Evolutionary conservation across 2,888 invertebrate genomes (phyloP).

Genomic region (Orthosia gothica): DNA sequence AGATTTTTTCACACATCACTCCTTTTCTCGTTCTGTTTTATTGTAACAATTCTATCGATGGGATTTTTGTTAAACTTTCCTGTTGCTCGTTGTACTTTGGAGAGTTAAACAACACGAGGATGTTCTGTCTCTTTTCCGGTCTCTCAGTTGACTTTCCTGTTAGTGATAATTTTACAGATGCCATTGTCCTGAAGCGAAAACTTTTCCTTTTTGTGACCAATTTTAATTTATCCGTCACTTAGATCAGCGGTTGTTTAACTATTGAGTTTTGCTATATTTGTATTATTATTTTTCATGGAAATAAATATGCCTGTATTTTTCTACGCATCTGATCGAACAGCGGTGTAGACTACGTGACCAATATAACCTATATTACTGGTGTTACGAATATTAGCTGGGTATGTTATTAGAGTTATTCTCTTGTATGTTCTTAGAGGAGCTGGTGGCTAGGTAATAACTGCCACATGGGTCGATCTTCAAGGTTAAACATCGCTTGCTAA

Average conservation of each 20-base stretch:
- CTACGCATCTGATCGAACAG: not conserved
- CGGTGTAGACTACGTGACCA: constrained; percentile 30
- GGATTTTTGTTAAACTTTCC: not conserved
- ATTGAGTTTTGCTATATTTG: not conserved
- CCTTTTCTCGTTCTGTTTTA: too few species aligned
- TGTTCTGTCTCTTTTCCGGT: not conserved
- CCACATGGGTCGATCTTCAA: too few species aligned
- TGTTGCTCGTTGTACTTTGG: not conserved
- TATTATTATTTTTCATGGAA: not conserved
- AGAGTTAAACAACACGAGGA: not conserved
- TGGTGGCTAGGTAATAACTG: too few species aligned
- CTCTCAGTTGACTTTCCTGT: constrained; percentile 7
- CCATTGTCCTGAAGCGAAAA: not conserved
- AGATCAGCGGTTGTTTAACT: too few species aligned
- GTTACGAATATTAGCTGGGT: not conserved
- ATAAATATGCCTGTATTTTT: too few species aligned
- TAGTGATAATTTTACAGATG: not conserved
- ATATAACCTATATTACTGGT: constrained; percentile 6
- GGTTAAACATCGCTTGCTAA: too few species aligned
- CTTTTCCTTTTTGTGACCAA: not conserved
- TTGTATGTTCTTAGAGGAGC: too few species aligned
- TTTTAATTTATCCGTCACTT: not conserved
- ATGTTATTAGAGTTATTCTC: too few species aligned
- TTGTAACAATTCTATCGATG: not conserved
- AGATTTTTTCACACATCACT: too few species aligned